Percentiles rank a stretch among this genome's conserved stretches.
Evolutionary conservation across 2,888 invertebrate genomes (phyloP).

Genomic region (Trissolcus japonicus): DNA sequence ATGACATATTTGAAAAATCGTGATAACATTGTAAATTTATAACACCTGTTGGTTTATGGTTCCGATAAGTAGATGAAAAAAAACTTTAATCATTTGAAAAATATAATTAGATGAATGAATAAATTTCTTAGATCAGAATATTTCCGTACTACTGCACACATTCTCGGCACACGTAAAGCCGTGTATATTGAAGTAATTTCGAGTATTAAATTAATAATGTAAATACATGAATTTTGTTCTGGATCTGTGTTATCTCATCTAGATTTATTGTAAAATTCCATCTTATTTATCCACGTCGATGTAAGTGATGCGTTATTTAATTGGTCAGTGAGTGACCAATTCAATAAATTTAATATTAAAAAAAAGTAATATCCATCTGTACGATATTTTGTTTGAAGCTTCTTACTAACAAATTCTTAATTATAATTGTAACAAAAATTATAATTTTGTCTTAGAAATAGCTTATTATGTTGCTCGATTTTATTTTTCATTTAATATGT

Average conservation of each 20-base stretch:
- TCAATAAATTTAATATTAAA: conserved; percentile 30
- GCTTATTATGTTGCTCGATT: no score
- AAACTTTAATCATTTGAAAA: neutral
- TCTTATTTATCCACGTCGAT: conserved; percentile 19
- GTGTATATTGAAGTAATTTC: conserved; percentile 2
- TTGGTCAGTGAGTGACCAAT: conserved; percentile 24
- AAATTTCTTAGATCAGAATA: neutral
- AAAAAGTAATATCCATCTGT: no score
- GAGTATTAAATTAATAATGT: conserved; percentile 23
- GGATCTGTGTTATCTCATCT: conserved; percentile 12
- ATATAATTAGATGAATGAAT: conserved; percentile 7
- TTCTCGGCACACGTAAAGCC: neutral
- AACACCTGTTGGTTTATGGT: no score
- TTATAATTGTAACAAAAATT: no score
- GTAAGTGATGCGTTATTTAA: conserved; percentile 14
- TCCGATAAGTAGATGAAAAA: no score
- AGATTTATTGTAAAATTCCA: conserved; percentile 13
- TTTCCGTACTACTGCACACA: conserved; percentile 14
- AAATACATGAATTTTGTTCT: conserved; percentile 14
- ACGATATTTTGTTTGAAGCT: no score
- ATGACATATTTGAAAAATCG: no score
- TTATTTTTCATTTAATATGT: no score
- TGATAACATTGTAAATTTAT: no score
- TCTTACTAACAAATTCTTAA: no score
- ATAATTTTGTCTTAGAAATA: no score